Conservation (phyloP, 2,113 vertebrate species). For the Chinchilla lanigera region DNA sequence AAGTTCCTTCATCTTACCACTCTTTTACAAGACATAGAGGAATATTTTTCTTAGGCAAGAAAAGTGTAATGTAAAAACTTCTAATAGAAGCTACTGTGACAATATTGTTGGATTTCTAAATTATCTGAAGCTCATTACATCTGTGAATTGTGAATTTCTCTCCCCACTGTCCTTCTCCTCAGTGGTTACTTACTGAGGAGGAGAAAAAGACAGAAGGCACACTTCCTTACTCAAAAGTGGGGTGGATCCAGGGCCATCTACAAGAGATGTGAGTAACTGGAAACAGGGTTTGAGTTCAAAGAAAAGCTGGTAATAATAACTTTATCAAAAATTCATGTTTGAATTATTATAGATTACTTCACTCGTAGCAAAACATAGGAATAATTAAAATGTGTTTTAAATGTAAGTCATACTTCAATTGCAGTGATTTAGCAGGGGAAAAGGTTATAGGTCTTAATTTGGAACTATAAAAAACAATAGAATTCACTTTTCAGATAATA, state of each 20-base stretch:
- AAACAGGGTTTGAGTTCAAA: not conserved
- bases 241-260: not conserved
- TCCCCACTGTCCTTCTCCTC: not conserved
- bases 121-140: not conserved
- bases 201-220: not conserved
- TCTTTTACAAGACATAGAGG: constrained; percentile 37
- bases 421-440: not conserved
- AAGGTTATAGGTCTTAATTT: not conserved
- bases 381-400: constrained; percentile 31
- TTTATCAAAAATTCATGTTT: not conserved
- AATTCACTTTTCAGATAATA: constrained; percentile 45
- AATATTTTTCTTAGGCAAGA: constrained; percentile 23
- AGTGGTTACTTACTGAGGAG: not conserved
- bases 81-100: not conserved
- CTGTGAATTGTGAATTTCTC: not conserved
- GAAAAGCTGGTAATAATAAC: not conserved
- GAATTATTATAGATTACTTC: constrained; percentile 2
- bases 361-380: not conserved
- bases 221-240: not conserved
- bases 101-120: constrained; percentile 50
- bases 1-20: not conserved
- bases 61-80: constrained; percentile 4
- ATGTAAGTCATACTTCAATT: constrained; percentile 7
- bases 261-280: not conserved
- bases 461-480: not conserved